These are phyloP conservation scores for Microcaecilia unicolor DNA, from an alignment of 2,797 vertebrate genomes.

Conservation along the genomic window DNA sequence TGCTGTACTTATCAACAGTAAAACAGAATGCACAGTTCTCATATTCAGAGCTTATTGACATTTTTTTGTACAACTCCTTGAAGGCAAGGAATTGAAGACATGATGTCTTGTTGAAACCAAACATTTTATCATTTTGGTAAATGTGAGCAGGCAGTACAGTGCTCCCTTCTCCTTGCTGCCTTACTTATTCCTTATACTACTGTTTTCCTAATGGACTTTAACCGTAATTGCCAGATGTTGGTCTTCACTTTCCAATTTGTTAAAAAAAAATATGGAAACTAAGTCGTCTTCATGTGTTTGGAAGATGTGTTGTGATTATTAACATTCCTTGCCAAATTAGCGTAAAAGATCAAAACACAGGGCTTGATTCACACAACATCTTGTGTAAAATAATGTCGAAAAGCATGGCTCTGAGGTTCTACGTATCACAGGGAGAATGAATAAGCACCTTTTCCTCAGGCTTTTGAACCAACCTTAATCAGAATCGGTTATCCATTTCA, in stretches of 20 bases:
- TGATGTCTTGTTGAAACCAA: constrained; percentile 36
- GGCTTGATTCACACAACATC: no score
- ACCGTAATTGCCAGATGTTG: constrained; percentile 22
- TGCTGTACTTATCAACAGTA: constrained; percentile 28
- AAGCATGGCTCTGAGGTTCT: no score
- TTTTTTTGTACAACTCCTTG: constrained; percentile 45
- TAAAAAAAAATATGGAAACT: constrained; percentile 31
- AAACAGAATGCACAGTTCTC: constrained; percentile 27
- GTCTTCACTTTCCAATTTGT: constrained; percentile 39
- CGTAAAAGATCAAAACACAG: constrained; percentile 14
- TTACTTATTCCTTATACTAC: constrained; percentile 37
- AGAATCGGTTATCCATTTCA: no score
- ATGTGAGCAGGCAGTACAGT: constrained; percentile 34
- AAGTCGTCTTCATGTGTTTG: constrained; percentile 22
- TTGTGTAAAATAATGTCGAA: constrained; percentile 14
- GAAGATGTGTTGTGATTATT: not conserved
- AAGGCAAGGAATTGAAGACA: constrained; percentile 33
- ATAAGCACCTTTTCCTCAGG: no score
- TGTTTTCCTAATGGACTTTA: constrained; percentile 27
- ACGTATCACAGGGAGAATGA: no score
- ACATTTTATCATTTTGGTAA: constrained; percentile 32
- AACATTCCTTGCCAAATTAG: not conserved
- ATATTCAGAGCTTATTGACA: constrained; percentile 42
- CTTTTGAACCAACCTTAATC: no score
- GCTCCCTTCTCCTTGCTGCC: constrained; percentile 30